Evolutionary conservation across 2,888 invertebrate species (phyloP).

Genomic region (Eilema caniola): DNA sequence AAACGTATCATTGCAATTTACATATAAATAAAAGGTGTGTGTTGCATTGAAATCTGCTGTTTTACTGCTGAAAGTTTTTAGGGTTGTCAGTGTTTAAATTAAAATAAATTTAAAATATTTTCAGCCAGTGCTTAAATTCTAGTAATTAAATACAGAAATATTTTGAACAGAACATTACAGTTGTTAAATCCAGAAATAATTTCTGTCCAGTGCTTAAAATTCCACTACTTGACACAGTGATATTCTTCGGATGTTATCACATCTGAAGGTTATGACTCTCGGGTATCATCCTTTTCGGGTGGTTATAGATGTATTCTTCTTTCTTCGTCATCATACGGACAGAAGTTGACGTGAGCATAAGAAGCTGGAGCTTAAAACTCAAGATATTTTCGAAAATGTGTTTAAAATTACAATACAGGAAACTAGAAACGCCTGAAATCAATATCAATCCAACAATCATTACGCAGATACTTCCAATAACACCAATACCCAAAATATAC

Average conservation of each 20-base stretch:
- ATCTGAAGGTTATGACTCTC: no score
- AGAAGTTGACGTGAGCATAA: no score
- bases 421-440: neutral
- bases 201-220: neutral
- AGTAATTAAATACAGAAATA: neutral
- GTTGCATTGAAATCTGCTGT: constrained; percentile 41
- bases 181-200: neutral
- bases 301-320: no score
- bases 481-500: neutral
- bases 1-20: constrained; percentile 86
- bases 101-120: neutral
- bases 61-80: constrained; percentile 28
- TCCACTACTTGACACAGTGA: no score
- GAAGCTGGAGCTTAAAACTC: no score
- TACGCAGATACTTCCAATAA: neutral
- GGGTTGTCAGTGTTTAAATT: constrained; percentile 28
- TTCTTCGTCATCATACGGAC: no score
- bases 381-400: no score
- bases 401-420: no score
- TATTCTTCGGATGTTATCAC: no score
- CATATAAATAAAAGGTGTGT: constrained; percentile 76
- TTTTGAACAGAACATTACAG: neutral
- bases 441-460: neutral
- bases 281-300: no score
- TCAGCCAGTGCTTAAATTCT: neutral